Conservation (phyloP, 1,140 invertebrate genomes). For the Mercenaria mercenaria region DNA sequence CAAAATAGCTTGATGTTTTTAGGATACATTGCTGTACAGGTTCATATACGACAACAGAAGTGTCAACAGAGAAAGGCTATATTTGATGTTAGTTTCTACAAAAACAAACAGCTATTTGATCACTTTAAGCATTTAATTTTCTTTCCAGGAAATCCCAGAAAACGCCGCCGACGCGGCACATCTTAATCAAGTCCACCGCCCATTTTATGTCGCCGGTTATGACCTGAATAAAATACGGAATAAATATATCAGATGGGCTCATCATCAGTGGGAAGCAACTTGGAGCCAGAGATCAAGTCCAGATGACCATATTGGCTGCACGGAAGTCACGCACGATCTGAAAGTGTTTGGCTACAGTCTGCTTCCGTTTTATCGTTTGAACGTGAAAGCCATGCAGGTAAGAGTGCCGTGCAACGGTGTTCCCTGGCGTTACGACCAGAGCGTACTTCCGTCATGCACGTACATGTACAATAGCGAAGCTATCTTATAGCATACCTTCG, state of each 20-base stretch:
- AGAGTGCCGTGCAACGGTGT: too few species aligned
- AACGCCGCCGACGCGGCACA: constrained; percentile 96
- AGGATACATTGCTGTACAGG: too few species aligned
- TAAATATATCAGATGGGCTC: constrained; percentile 82
- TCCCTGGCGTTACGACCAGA: too few species aligned
- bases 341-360: constrained; percentile 87
- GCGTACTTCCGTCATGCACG: too few species aligned
- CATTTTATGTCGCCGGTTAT: constrained; percentile 88
- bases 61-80: too few species aligned
- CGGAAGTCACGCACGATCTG: constrained; percentile 88
- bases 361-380: constrained; percentile 87
- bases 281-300: constrained; percentile 84
- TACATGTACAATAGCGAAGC: too few species aligned
- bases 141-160: constrained; percentile 95
- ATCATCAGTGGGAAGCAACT: constrained; percentile 85
- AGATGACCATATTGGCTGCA: constrained; percentile 88
- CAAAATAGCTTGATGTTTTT: too few species aligned
- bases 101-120: too few species aligned
- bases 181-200: constrained; percentile 90
- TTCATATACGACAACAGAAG: too few species aligned
- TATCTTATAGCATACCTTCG: too few species aligned
- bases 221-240: constrained; percentile 85
- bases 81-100: too few species aligned
- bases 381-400: constrained; percentile 87
- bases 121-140: too few species aligned